Evolutionary conservation across 2,113 vertebrate genomes (phyloP).

Genomic region (Todiramphus saurophagus): DNA sequence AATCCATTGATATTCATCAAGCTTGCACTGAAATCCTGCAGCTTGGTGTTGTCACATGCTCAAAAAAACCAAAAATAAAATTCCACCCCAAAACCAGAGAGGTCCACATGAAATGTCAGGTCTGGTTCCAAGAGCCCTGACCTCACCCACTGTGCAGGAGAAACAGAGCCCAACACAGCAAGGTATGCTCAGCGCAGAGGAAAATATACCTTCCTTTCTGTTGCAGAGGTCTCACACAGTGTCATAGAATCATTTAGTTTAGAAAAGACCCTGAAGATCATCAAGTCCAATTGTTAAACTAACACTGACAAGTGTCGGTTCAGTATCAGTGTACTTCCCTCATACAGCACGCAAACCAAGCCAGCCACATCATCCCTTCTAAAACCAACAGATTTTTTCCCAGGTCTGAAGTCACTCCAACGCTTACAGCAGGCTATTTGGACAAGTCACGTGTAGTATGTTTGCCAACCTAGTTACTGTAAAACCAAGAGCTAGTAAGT

Average conservation of each 20-base stretch:
- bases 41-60: accelerated
- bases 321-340: neutral
- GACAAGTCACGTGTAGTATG: accelerated
- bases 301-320: neutral
- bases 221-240: neutral
- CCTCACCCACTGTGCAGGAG: neutral
- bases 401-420: neutral
- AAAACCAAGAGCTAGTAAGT: neutral
- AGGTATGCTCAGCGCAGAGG: neutral
- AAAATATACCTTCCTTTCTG: neutral
- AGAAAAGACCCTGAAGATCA: neutral
- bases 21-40: neutral
- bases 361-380: neutral
- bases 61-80: neutral
- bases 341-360: neutral
- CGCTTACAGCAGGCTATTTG: neutral
- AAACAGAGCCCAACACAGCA: neutral
- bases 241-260: neutral
- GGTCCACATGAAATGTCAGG: neutral
- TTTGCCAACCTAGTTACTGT: constrained; percentile 12
- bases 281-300: neutral
- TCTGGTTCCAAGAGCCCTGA: neutral
- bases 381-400: neutral
- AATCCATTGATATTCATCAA: neutral
- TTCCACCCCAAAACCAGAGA: neutral